Conservation (phyloP, 2,888 invertebrate species). For the Scelioninae gen. 1 region DNA sequence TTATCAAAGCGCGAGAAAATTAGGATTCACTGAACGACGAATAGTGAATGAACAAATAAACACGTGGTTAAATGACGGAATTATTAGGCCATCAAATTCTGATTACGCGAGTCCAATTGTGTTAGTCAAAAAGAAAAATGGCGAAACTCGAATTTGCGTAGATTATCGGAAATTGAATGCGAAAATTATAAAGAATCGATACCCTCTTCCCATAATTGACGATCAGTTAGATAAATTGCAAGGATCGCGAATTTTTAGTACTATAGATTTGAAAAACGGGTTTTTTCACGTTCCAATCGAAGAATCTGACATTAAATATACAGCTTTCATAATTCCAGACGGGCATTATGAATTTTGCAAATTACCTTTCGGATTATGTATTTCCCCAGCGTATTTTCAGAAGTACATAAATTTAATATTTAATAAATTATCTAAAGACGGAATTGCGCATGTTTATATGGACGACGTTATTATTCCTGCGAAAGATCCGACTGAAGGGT, state of each 20-base stretch:
- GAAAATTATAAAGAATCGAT: constrained; percentile 74
- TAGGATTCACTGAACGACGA: not conserved
- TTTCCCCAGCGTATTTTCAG: not conserved
- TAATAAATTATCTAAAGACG: not conserved
- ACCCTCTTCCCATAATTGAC: constrained; percentile 25
- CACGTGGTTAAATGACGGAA: not conserved
- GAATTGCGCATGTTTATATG: not conserved
- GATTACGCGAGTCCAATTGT: constrained; percentile 29
- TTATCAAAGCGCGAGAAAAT: not conserved
- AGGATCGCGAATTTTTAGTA: constrained; percentile 1
- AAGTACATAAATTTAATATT: not conserved
- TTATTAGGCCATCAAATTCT: constrained; percentile 17
- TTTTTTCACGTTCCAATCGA: not conserved
- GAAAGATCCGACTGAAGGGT: no score
- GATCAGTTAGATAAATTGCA: constrained; percentile 13
- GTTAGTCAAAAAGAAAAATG: constrained; percentile 27
- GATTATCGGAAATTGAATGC: constrained; percentile 73
- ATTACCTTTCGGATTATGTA: no score
- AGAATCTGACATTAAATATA: not conserved
- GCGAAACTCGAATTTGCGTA: not conserved
- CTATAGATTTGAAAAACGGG: constrained; percentile 2
- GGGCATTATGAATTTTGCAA: not conserved
- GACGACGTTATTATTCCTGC: not conserved
- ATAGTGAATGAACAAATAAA: not conserved
- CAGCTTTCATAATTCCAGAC: constrained; percentile 15